Conservation (phyloP, 2,113 vertebrate species). For the Noturus placidus region DNA sequence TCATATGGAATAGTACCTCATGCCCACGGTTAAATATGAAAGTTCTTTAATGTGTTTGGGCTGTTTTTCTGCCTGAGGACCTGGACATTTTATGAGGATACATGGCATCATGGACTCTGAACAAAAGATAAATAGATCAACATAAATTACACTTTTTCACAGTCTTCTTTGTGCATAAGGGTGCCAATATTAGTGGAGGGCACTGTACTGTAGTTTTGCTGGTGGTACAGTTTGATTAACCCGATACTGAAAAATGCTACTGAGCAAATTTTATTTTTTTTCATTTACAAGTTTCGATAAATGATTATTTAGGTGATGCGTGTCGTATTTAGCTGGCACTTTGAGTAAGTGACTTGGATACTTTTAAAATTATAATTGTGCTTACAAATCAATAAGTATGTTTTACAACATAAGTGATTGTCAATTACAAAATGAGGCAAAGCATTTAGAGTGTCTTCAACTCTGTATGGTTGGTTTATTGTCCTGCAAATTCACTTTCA, state of each 20-base stretch:
- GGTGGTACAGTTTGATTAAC: not conserved
- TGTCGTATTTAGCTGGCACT: not conserved
- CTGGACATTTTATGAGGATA: no score
- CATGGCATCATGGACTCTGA: no score
- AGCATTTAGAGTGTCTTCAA: not conserved
- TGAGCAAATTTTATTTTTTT: no score
- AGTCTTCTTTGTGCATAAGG: no score
- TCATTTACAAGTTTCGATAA: not conserved
- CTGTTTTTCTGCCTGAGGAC: no score
- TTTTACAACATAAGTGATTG: not conserved
- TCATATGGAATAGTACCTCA: no score
- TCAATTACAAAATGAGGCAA: constrained; percentile 8
- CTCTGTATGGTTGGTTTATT: not conserved
- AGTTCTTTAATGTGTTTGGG: no score
- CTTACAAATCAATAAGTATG: not conserved
- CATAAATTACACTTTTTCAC: no score
- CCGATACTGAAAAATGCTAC: not conserved
- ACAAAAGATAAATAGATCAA: no score
- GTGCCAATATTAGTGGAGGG: no score
- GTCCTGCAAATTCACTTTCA: not conserved
- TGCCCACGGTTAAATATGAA: no score
- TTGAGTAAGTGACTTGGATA: not conserved
- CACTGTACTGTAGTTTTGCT: no score
- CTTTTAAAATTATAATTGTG: not conserved
- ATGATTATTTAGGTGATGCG: not conserved